Evolutionary conservation across 2,113 vertebrate genomes (phyloP), one percentile per base, ranked within the genome.

Genomic region (Drymodes brunneopygia): DNA sequence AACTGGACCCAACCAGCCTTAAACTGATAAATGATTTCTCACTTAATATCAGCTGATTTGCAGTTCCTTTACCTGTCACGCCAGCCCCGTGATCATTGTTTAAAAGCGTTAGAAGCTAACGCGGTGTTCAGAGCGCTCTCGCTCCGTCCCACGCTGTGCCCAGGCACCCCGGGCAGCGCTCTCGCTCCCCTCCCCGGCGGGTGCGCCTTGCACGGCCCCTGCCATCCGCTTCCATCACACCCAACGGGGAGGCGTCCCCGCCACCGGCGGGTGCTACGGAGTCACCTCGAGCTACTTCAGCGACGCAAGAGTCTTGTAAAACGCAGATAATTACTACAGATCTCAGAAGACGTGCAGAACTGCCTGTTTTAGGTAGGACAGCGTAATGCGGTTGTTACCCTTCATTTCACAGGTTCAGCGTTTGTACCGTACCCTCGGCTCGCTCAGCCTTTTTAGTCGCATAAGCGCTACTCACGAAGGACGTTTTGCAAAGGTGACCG

Each of bases 71-170:
- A 28, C 38, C 21, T 42, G 70, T 38, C 81, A 31, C 20, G 19
- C 35, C 15, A 57, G 21, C 60, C 56, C 42, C 33, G 4, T 3
- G 66, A 44, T 31, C 36, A 4, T 36, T 35, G 50, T 18, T 65
- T 28, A 22, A 18, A 54, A 28, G 40, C 12, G 2, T 4, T 40
- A 20, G 15, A 35, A 71, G 35, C 42, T 2, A 15, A 8, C 8
- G 7, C 28, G 38, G 9, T 8, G 71, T 2, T 71, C 0, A 3
- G 61, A 17, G 78, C 4, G 4, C 60, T 51, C 33, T 21, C 10
- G 16, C 61, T 12, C 47, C 3, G 12, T 48, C 28, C 29, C 67
- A 2, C 13, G 4, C 56, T 4, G 36, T 22, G 3, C 24, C 9
- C 42, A 1, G 72, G 62, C 33, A 14, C 53, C 35, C 15, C 0